Base-by-base conservation (phyloP, 1,140 invertebrate genomes). In the Gryon sp. region DNA sequence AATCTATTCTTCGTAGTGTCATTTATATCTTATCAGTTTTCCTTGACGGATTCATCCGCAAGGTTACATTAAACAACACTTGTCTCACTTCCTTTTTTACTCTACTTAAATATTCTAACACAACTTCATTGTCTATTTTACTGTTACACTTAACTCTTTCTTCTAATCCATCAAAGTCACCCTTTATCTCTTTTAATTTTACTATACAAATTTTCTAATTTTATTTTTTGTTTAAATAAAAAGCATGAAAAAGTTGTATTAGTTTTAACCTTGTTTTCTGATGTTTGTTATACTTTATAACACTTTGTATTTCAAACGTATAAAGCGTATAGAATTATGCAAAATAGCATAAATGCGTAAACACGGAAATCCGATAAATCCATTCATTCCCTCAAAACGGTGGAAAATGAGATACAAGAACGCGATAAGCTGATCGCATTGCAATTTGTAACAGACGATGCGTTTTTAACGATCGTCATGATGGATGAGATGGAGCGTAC, bases 391-490 rank as follows among this genome's bases (percentile, higher is more conserved):
- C n/a, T 16, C 24, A 19, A 62, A 76, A 76, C 53, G 73, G 65
- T 76, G 57, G 63, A 69, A 69, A 76, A 70, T 66, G 18, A 50
- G 52, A 52, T 63, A 74, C 36, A 70, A 68, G 15, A 55, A 50
- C 20, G n/a, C 22, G 68, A 69, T 65, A 48, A 73, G 62, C 48
- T 28, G 76, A 74, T 74, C 63, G 50, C 72, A 34, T 66, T 80
- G 79, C 84, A 86, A 85, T 85, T 87, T 87, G 84, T 84, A 87
- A 83, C 72, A 78, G 74, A 55, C 76, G 82, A 87, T 89, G 82
- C 82, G 81, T 87, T 89, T 89, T 89, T 88, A 89, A 89, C 86
- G 87, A 88, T 88, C 84, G 57, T 20, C 79, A 83, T 88, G 87
- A 89, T 87, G 82, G 86, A 89, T 89, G 87, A 82, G 45, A 69